Conservation (phyloP, 2,888 invertebrate species). For the Athetis lepigone region DNA sequence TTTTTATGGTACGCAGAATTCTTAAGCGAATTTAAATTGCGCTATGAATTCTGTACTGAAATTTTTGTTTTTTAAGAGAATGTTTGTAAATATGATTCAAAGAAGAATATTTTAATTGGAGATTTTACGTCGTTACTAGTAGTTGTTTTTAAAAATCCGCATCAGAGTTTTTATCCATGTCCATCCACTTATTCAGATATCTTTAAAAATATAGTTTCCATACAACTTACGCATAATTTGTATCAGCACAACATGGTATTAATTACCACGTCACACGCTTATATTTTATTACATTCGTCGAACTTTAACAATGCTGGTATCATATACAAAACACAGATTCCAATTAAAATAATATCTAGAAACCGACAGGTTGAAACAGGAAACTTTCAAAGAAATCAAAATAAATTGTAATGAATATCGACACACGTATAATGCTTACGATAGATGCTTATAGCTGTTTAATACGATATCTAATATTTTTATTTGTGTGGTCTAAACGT, state of each 20-base stretch:
- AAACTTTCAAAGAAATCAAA: slow-evolving; percentile 55
- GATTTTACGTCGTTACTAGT: neutral
- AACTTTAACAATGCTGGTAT: slow-evolving; percentile 61
- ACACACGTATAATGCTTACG: slow-evolving; percentile 62
- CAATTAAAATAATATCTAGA: slow-evolving; percentile 49
- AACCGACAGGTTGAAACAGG: slow-evolving; percentile 53
- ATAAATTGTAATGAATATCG: slow-evolving; percentile 69
- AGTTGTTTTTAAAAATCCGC: neutral
- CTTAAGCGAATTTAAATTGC: slow-evolving; percentile 51
- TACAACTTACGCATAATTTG: slow-evolving; percentile 45
- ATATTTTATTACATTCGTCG: slow-evolving; percentile 68
- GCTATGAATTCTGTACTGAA: slow-evolving; percentile 34
- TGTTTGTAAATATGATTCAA: slow-evolving; percentile 34
- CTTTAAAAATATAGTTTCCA: slow-evolving; percentile 3
- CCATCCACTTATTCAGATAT: neutral
- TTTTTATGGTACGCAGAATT: slow-evolving; percentile 44
- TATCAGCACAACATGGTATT: slow-evolving; percentile 25
- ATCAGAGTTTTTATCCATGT: neutral
- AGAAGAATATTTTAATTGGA: neutral
- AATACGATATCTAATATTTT: slow-evolving; percentile 76
- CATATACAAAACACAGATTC: slow-evolving; percentile 52
- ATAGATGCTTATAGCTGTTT: slow-evolving; percentile 67
- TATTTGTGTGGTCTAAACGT: slow-evolving; percentile 86
- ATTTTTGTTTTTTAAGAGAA: slow-evolving; percentile 19
- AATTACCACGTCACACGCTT: slow-evolving; percentile 30